These are phyloP conservation scores for Brienomyrus longianalis DNA, from an alignment of 2,113 vertebrate species.

Conservation along the genomic window DNA sequence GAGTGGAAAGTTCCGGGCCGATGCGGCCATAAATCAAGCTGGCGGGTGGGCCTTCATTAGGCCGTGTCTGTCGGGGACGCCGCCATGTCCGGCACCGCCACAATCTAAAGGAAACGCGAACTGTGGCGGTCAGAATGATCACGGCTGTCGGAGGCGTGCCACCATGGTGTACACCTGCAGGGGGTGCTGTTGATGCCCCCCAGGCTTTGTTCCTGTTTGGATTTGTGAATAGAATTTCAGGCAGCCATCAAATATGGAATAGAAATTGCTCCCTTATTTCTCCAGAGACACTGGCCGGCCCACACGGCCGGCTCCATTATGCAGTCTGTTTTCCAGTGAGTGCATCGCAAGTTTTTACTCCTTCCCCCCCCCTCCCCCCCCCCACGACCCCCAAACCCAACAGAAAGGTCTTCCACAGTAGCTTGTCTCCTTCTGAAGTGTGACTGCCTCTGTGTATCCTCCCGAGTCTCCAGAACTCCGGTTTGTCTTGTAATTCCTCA, in stretches of 20 bases:
- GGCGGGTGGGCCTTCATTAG: constrained; percentile 77
- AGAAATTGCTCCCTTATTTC: constrained; percentile 99
- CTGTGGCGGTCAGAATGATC: constrained; percentile 87
- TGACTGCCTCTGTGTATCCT: constrained; percentile 69
- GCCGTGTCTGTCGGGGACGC: constrained; percentile 71
- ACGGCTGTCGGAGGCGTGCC: constrained; percentile 65
- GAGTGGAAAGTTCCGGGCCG: constrained; percentile 75
- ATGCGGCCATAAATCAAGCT: constrained; percentile 91
- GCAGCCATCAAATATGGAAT: constrained; percentile 93
- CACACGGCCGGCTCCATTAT: constrained; percentile 92
- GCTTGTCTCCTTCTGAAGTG: constrained; percentile 75
- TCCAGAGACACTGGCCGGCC: constrained; percentile 84
- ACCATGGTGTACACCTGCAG: constrained; percentile 84
- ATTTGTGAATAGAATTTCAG: constrained; percentile 98
- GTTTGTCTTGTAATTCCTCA: constrained; percentile 70
- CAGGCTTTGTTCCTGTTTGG: constrained; percentile 99
- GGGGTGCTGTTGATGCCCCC: constrained; percentile 86
- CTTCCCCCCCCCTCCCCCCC: constrained; percentile 29
- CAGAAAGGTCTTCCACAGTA: constrained; percentile 70
- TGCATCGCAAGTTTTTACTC: constrained; percentile 85
- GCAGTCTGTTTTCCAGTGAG: constrained; percentile 99
- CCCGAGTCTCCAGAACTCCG: constrained; percentile 62
- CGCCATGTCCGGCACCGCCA: constrained; percentile 68
- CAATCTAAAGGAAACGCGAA: constrained; percentile 75
- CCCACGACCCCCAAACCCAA: constrained; percentile 52